These are phyloP conservation scores for Osmerus eperlanus DNA, from an alignment of 2,113 vertebrate genomes.

Conservation along the genomic window DNA sequence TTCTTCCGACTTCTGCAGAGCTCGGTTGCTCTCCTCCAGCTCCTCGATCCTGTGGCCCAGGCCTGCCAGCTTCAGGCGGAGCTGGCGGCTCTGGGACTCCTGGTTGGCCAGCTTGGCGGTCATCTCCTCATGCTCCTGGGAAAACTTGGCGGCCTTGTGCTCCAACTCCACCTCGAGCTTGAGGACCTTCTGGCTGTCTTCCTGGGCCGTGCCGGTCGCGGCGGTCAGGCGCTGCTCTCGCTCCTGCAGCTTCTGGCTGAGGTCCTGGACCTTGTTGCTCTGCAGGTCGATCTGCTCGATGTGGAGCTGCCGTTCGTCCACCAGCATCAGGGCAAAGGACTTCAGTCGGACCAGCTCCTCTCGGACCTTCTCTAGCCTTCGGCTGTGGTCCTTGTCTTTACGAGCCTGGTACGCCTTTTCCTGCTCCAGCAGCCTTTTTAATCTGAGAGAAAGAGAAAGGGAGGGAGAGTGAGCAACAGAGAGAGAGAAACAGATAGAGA, in stretches of 20 bases:
- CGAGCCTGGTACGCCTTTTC: slow-evolving; percentile 89
- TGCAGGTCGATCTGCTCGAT: slow-evolving; percentile 89
- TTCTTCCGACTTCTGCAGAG: slow-evolving; percentile 85
- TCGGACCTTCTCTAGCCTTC: slow-evolving; percentile 81
- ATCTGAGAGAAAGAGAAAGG: slow-evolving; percentile 68
- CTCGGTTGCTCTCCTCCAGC: slow-evolving; percentile 84
- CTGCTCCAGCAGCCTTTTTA: slow-evolving; percentile 93
- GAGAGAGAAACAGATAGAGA: background rate
- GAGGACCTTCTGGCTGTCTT: slow-evolving; percentile 85
- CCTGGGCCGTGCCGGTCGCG: slow-evolving; percentile 71
- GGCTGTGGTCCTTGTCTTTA: slow-evolving; percentile 88
- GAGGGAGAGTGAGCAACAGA: background rate
- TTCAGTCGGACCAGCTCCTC: slow-evolving; percentile 91
- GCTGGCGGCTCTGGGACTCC: slow-evolving; percentile 84
- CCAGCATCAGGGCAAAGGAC: slow-evolving; percentile 94
- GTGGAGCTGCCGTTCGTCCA: slow-evolving; percentile 93
- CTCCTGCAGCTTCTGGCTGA: slow-evolving; percentile 83
- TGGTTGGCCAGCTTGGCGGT: slow-evolving; percentile 79
- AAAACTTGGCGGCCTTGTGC: slow-evolving; percentile 73
- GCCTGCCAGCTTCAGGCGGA: slow-evolving; percentile 80
- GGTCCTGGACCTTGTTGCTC: slow-evolving; percentile 86
- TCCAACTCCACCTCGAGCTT: slow-evolving; percentile 86
- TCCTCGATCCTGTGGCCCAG: slow-evolving; percentile 82
- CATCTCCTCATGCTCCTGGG: slow-evolving; percentile 89
- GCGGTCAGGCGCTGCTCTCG: slow-evolving; percentile 80